These are phyloP conservation scores for Bicyclus anynana DNA, from an alignment of 1,140 invertebrate species.

Conservation along the genomic window DNA sequence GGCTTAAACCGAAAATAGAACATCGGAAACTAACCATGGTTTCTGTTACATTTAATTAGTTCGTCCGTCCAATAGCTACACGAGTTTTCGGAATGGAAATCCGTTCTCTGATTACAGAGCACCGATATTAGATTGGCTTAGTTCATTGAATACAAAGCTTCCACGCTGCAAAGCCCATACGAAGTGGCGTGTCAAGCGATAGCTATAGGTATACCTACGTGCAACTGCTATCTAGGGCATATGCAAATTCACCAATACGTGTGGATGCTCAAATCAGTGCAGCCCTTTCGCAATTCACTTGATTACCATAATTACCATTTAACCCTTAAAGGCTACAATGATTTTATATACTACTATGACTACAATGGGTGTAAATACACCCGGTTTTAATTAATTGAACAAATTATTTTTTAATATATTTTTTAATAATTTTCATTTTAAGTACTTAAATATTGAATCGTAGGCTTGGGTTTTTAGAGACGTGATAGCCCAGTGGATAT, in stretches of 20 bases:
- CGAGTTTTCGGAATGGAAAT: neutral
- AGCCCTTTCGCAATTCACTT: neutral
- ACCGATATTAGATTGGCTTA: constrained; percentile 1
- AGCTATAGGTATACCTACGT: neutral
- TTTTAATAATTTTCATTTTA: too few species aligned
- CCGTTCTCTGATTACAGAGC: neutral
- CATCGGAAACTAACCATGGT: neutral
- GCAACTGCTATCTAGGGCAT: neutral
- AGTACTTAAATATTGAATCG: too few species aligned
- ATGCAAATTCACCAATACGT: constrained; percentile 3
- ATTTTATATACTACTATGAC: too few species aligned
- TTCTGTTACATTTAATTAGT: neutral
- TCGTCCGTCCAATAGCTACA: neutral
- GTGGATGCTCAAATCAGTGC: neutral
- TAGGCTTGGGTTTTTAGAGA: too few species aligned
- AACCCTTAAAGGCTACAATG: neutral
- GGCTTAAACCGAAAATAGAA: neutral
- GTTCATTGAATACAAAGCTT: constrained; percentile 1
- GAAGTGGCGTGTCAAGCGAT: constrained; percentile 1
- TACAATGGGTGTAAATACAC: too few species aligned
- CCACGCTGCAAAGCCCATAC: neutral
- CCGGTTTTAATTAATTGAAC: too few species aligned
- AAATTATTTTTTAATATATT: too few species aligned
- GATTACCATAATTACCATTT: neutral
- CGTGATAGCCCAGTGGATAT: too few species aligned